These are phyloP conservation scores for Cactoblastis cactorum DNA, from an alignment of 2,888 invertebrate genomes.

Conservation along the genomic window DNA sequence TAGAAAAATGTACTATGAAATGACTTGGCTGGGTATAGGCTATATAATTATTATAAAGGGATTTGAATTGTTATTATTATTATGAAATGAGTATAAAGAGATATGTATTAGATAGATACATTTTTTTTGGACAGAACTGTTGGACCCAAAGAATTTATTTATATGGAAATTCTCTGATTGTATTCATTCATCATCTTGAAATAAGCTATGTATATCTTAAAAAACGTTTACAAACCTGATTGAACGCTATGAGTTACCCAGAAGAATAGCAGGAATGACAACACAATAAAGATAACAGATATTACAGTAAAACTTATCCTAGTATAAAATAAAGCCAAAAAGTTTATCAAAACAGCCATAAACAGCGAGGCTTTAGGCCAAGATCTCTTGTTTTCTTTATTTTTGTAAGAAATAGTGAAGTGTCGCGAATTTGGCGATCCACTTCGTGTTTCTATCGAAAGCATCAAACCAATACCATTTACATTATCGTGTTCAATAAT, in stretches of 20 bases:
- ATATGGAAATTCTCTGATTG: too few relatives aligned
- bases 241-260: conserved; percentile 71
- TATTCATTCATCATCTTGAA: too few relatives aligned
- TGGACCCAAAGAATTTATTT: too few relatives aligned
- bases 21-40: too few relatives aligned
- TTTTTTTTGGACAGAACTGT: too few relatives aligned
- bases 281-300: conserved; percentile 48
- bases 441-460: conserved; percentile 44
- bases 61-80: too few relatives aligned
- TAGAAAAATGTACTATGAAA: too few relatives aligned
- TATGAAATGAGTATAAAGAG: too few relatives aligned
- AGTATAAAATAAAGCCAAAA: conserved; percentile 48
- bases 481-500: conserved; percentile 54
- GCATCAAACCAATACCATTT: conserved; percentile 54
- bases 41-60: too few relatives aligned
- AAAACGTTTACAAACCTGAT: conserved; percentile 54
- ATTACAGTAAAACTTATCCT: conserved; percentile 54
- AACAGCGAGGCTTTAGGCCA: conserved; percentile 52
- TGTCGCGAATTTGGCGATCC: conserved; percentile 49
- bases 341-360: conserved; percentile 55
- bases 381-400: conserved; percentile 35
- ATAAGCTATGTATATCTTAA: too few relatives aligned
- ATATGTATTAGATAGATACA: too few relatives aligned
- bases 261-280: conserved; percentile 56
- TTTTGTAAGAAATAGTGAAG: conserved; percentile 62